Evolutionary conservation across 2,888 invertebrate genomes (phyloP).

Genomic region (Micoletzkya japonica): DNA sequence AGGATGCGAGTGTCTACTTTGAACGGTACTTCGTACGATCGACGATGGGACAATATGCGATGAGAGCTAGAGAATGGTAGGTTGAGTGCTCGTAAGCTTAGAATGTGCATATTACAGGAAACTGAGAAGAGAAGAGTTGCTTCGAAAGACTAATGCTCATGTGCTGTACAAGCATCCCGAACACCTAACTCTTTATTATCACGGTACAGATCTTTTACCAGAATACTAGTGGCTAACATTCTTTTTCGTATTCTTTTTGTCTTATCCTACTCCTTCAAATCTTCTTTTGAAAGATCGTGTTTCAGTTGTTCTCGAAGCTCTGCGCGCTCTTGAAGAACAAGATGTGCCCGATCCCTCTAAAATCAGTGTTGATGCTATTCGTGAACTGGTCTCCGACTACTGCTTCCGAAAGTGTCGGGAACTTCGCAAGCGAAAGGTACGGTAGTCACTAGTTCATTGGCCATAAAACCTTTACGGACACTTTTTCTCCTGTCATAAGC

Average conservation of each 20-base stretch:
- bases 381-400: background rate
- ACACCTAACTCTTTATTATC: background rate
- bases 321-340: background rate
- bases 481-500: no score
- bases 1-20: background rate
- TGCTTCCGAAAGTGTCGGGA: background rate
- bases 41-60: constrained; percentile 1
- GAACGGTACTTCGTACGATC: constrained; percentile 18
- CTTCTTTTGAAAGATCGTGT: no score
- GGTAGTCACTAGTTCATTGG: no score
- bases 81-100: background rate
- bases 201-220: background rate
- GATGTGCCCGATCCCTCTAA: background rate
- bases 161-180: background rate
- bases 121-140: background rate
- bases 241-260: background rate
- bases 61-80: constrained; percentile 13
- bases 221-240: background rate
- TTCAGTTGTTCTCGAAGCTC: background rate
- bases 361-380: background rate
- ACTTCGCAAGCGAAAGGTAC: background rate
- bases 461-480: no score
- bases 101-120: background rate
- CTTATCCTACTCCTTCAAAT: background rate
- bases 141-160: background rate